Evolutionary conservation across 2,113 vertebrate genomes (phyloP), one percentile per base, ranked within the genome.

Genomic region (Coptodon rendalli): DNA sequence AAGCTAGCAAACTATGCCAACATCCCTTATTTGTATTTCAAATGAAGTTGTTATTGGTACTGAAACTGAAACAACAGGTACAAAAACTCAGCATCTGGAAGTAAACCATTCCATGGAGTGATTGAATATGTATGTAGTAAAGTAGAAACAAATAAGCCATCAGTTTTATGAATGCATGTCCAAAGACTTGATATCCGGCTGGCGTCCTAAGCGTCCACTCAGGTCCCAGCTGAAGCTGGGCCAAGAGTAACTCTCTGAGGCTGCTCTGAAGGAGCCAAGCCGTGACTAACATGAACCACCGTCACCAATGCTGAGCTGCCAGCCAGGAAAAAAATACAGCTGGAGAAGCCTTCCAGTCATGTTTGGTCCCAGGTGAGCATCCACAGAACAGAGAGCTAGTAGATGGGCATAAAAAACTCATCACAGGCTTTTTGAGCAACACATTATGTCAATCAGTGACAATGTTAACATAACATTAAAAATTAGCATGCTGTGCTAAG

Each of bases 231-330:
- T 93, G 85, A 91, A 66, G 79, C 45, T 3, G 29, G 45, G 80
- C 93, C 92, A 92, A 92, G 36, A 89, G 88, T 88, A 87, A 92
- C 86, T 93, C 59, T 68, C 86, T 80, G 80, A 27, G 89, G 88
- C 88, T 56, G 85, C 83, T 88, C 79, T 87, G 84, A 85, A 81
- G 88, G 76, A 91, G 87, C 85, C 34, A 79, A 81, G 92, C 93
- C 81, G 80, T 94, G 93, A 95, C 95, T 95, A 94, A 96, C 84
- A 87, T 5, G 86, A 95, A 95, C 84, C 91, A 90, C 68, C 79
- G 48, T 90, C 86, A 82, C 83, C 85, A 57, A 84, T 81, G 38
- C 86, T 81, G 66, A 80, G 82, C 94, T 92, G 89, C 86, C 90
- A 91, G 88, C 83, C 92, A 91, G 92, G 86, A 94, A 92, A 86